Conservation (phyloP, 2,888 invertebrate genomes). For the Epistrophella euchroma region DNA sequence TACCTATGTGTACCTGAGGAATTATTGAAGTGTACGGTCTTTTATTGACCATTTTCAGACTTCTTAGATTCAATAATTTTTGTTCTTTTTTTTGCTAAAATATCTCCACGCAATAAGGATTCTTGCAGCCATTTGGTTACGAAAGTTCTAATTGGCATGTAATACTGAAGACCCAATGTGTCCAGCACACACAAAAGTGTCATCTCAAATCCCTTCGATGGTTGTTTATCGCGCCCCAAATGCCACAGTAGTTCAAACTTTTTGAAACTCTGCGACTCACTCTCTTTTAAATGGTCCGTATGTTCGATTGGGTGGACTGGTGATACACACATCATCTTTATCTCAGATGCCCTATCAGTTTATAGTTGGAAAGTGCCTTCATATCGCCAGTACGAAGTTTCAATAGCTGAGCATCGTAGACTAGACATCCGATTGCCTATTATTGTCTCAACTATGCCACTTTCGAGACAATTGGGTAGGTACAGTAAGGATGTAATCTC, state of each 20-base stretch:
- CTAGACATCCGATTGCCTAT: slow-evolving; percentile 85
- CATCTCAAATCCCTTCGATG: slow-evolving; percentile 84
- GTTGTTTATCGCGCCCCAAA: slow-evolving; percentile 88
- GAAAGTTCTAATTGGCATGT: slow-evolving; percentile 84
- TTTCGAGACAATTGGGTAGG: slow-evolving; percentile 89
- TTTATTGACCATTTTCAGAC: too few species aligned
- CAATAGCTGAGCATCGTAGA: slow-evolving; percentile 80
- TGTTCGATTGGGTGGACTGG: slow-evolving; percentile 78
- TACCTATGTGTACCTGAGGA: too few species aligned
- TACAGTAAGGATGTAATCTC: slow-evolving; percentile 88
- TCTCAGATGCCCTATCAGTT: slow-evolving; percentile 81
- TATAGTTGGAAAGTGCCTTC: slow-evolving; percentile 79
- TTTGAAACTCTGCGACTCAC: slow-evolving; percentile 82
- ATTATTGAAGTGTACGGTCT: too few species aligned
- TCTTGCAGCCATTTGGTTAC: slow-evolving; percentile 91
- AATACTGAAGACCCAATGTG: slow-evolving; percentile 81
- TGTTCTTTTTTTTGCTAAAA: too few species aligned
- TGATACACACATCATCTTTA: slow-evolving; percentile 81
- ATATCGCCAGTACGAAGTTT: slow-evolving; percentile 66
- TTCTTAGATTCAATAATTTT: too few species aligned
- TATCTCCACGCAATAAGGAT: slow-evolving; percentile 90
- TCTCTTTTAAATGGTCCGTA: slow-evolving; percentile 80
- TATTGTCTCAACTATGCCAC: slow-evolving; percentile 88
- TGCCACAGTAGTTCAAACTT: slow-evolving; percentile 88
- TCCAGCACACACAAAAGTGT: slow-evolving; percentile 88